Evolutionary conservation across 1,140 invertebrate species (phyloP).

Genomic region (Hydropsyche tenuis): DNA sequence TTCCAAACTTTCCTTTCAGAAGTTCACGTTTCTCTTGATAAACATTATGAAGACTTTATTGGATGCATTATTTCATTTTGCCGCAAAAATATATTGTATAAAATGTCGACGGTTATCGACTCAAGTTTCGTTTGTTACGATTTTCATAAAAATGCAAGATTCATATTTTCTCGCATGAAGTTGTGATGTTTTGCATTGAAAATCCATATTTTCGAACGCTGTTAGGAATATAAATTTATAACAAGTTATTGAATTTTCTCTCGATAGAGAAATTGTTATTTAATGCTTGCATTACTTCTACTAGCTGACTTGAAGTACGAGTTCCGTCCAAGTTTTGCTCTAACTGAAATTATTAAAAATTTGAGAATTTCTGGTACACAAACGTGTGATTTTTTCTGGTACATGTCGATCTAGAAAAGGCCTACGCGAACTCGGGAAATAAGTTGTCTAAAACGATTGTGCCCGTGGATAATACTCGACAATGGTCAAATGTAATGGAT

Average conservation of each 20-base stretch:
- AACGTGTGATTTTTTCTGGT: not conserved
- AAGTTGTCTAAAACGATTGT: conserved; percentile 35
- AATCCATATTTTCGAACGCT: too few species aligned
- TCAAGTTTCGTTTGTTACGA: too few species aligned
- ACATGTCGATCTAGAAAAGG: not conserved
- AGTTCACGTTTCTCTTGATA: not conserved
- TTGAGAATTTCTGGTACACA: not conserved
- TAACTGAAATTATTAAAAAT: not conserved
- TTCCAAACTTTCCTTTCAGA: not conserved
- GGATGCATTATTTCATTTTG: too few species aligned
- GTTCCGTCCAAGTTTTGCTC: too few species aligned
- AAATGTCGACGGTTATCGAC: too few species aligned
- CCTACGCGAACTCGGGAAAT: conserved; percentile 20
- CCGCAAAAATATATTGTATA: too few species aligned
- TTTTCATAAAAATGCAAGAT: too few species aligned
- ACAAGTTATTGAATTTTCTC: conserved; percentile 3
- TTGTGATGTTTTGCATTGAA: too few species aligned
- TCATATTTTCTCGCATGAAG: too few species aligned
- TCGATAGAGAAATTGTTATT: conserved; percentile 1
- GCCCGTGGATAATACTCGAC: conserved; percentile 27
- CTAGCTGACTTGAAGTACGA: too few species aligned
- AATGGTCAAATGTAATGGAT: conserved; percentile 32
- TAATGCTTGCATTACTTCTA: not conserved
- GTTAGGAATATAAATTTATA: too few species aligned
- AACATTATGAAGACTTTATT: too few species aligned